A percentile compares a stretch with the other conserved stretches of the same genome.
Evolutionary conservation across 2,113 vertebrate genomes (phyloP).

Genomic region (Callopanchax toddi): DNA sequence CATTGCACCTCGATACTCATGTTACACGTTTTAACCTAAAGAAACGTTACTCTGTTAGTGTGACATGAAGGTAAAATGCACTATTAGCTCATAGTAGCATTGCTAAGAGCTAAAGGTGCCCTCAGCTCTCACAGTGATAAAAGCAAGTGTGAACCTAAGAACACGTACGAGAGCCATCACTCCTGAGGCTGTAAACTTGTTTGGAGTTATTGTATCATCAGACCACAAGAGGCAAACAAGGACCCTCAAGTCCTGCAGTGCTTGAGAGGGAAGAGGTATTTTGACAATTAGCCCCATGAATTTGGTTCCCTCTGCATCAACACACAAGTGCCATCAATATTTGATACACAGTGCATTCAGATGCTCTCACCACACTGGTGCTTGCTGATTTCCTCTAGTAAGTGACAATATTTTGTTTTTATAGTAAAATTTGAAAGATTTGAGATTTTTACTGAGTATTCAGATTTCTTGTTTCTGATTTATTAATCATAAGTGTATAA

Average conservation of each 20-base stretch:
- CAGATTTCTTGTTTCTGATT: background rate
- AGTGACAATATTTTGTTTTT: slow-evolving; percentile 16
- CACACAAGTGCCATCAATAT: slow-evolving; percentile 70
- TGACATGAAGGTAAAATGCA: slow-evolving; percentile 26
- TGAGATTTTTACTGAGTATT: background rate
- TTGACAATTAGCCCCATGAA: slow-evolving; percentile 76
- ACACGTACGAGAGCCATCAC: slow-evolving; percentile 64
- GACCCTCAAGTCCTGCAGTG: slow-evolving; percentile 73
- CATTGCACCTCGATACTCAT: background rate
- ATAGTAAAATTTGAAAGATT: slow-evolving; percentile 3
- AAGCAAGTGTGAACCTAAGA: slow-evolving; percentile 87
- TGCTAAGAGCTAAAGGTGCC: slow-evolving; percentile 30
- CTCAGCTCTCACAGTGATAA: slow-evolving; percentile 81
- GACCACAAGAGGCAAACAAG: slow-evolving; percentile 77
- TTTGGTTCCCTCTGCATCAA: slow-evolving; percentile 66
- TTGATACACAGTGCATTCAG: slow-evolving; percentile 49
- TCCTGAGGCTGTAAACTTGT: slow-evolving; percentile 72
- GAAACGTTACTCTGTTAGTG: slow-evolving; percentile 9
- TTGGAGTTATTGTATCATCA: slow-evolving; percentile 74
- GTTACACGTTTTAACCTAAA: slow-evolving; percentile 10
- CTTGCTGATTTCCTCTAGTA: slow-evolving; percentile 21
- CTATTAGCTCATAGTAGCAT: slow-evolving; percentile 25
- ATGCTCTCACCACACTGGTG: slow-evolving; percentile 21
- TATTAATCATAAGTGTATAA: no score
- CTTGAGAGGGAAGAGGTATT: slow-evolving; percentile 67